Evolutionary conservation across 2,113 vertebrate genomes (phyloP), one percentile per base, ranked within the genome.

Genomic region (Halcyon malimbica): DNA sequence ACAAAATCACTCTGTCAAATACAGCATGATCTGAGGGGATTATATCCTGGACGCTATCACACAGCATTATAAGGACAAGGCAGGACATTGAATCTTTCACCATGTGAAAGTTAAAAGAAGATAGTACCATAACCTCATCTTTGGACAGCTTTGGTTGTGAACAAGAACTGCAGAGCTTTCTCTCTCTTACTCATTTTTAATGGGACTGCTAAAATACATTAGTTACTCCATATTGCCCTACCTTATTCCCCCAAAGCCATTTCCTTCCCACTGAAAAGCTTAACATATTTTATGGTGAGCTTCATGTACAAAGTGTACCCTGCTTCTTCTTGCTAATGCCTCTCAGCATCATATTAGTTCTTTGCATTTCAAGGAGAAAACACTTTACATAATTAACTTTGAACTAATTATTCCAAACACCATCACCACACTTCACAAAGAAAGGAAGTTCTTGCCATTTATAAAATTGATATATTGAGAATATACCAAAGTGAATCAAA

Each of bases 401-500:
- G 16, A 59, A 56, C 73, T 80, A 90, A 70, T 60, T 82, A 84
- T 41, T 88, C 50, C 78, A 73, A 83, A 87, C 23, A 67, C 41
- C 81, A 71, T 89, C 64, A 75, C 18, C n/a, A 62, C 54, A 35
- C 64, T 44, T 90, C 46, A 89, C 51, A 94, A 57, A 48, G 83
- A 73, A 60, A 64, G 26, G 18, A 69, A 91, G 76, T 41, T 76
- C 63, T 91, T 67, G 78, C 33, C 51, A 82, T 94, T 95, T 94
- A 56, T 69, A 71, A 95, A 91, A 92, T 3, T 93, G 67, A 78
- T 80, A 88, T 70, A 83, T 77, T 54, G 41, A 90, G n/a, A 46
- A 41, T 35, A 93, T 81, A 87, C 37, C 35, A 82, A 91, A 93
- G 46, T 17, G 4, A 96, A 81, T 94, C 51, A 85, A 87, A 87